Evolutionary conservation across 2,888 invertebrate genomes (phyloP).

Genomic region (Molorchus minor): DNA sequence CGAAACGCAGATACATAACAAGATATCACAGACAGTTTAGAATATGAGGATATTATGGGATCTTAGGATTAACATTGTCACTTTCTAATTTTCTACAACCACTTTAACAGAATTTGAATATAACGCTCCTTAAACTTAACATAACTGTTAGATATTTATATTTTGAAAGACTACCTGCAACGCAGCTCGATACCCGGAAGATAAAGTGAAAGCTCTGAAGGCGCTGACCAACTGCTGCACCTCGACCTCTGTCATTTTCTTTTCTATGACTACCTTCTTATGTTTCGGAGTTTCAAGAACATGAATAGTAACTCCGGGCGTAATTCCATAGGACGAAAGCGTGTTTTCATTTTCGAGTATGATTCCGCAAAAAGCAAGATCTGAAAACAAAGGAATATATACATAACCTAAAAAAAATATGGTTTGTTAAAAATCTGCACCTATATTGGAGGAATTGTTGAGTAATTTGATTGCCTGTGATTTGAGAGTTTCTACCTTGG

Average conservation of each 20-base stretch:
- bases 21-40: too few species aligned
- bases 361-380: constrained; percentile 77
- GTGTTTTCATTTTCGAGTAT: constrained; percentile 71
- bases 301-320: constrained; percentile 68
- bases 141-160: constrained; percentile 1
- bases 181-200: constrained; percentile 72
- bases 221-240: constrained; percentile 71
- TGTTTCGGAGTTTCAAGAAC: constrained; percentile 64
- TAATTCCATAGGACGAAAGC: constrained; percentile 71
- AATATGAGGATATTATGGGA: too few species aligned
- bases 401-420: not conserved
- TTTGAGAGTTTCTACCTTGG: constrained; percentile 69
- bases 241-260: constrained; percentile 68
- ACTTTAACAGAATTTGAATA: too few species aligned
- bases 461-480: constrained; percentile 31
- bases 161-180: constrained; percentile 66
- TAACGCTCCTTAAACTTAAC: too few species aligned
- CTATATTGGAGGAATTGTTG: constrained; percentile 23
- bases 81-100: not conserved
- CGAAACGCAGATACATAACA: too few species aligned
- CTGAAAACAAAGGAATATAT: constrained; percentile 58
- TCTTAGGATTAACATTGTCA: too few species aligned
- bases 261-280: constrained; percentile 54
- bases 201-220: constrained; percentile 69
- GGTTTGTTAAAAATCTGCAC: constrained; percentile 6